Evolutionary conservation across 2,797 vertebrate species (phyloP).

Genomic region (Knipowitschia caucasica): DNA sequence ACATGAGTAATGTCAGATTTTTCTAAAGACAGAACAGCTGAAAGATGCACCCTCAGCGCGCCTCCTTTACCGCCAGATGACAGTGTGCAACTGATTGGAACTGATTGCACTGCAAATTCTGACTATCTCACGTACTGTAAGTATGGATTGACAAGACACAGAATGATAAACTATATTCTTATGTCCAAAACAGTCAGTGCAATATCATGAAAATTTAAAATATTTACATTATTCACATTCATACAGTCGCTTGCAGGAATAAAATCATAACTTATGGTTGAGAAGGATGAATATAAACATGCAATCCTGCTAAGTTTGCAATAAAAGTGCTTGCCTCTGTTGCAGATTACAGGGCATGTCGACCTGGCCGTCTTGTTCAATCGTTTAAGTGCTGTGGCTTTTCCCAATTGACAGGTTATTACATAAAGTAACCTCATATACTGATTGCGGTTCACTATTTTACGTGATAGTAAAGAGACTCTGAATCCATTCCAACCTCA

Average conservation of each 20-base stretch:
- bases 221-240: neutral
- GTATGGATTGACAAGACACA: neutral
- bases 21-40: slow-evolving; percentile 35
- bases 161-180: neutral
- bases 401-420: neutral
- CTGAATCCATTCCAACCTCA: neutral
- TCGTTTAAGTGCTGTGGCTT: slow-evolving; percentile 1
- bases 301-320: neutral
- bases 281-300: neutral
- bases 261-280: neutral
- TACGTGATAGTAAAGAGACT: neutral
- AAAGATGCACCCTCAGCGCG: slow-evolving; percentile 7
- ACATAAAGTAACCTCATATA: neutral
- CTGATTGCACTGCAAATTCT: slow-evolving; percentile 10
- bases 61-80: slow-evolving; percentile 7
- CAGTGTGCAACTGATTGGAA: slow-evolving; percentile 11
- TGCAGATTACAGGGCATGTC: neutral
- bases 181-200: neutral
- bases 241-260: neutral
- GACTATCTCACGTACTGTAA: neutral
- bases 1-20: slow-evolving; percentile 30
- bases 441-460: slow-evolving; percentile 1
- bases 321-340: neutral
- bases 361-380: neutral
- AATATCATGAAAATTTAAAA: neutral